A percentile compares a stretch with the other conserved stretches of the same genome.
Evolutionary conservation across 2,113 vertebrate genomes (phyloP).

Genomic region (Microcebus ravelobensis): DNA sequence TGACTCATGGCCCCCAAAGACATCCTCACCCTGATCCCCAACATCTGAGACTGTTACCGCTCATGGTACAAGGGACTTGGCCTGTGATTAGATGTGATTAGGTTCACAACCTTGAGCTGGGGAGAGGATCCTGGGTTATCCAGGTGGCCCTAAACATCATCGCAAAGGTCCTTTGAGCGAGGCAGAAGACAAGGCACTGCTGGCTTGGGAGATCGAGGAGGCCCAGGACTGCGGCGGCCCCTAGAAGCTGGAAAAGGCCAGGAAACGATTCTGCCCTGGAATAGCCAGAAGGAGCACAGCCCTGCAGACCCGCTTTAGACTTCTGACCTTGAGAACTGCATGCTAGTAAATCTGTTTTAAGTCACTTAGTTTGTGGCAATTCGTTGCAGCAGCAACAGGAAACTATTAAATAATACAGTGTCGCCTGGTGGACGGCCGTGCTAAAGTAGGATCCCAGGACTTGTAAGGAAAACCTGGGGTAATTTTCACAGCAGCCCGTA

Average conservation of each 20-base stretch:
- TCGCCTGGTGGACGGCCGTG: no score
- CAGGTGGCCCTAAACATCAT: background rate
- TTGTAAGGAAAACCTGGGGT: background rate
- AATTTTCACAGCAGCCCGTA: background rate
- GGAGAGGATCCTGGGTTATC: background rate
- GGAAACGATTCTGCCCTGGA: background rate
- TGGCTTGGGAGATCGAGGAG: background rate
- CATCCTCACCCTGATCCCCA: background rate
- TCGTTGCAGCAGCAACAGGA: background rate
- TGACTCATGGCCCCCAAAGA: background rate
- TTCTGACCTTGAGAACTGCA: background rate
- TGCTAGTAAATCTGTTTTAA: background rate
- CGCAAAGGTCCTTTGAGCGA: background rate
- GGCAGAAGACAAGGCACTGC: background rate
- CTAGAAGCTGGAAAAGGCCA: background rate
- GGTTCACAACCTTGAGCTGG: background rate
- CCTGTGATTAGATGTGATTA: background rate
- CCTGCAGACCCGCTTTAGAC: background rate
- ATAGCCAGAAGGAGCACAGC: background rate
- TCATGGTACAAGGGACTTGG: background rate
- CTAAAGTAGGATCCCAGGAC: no score
- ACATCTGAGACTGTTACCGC: background rate
- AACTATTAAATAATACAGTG: background rate
- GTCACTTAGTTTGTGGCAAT: background rate
- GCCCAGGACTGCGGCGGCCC: no score